Conservation (phyloP, 2,888 invertebrate species). For the Coecobrya sp. region DNA sequence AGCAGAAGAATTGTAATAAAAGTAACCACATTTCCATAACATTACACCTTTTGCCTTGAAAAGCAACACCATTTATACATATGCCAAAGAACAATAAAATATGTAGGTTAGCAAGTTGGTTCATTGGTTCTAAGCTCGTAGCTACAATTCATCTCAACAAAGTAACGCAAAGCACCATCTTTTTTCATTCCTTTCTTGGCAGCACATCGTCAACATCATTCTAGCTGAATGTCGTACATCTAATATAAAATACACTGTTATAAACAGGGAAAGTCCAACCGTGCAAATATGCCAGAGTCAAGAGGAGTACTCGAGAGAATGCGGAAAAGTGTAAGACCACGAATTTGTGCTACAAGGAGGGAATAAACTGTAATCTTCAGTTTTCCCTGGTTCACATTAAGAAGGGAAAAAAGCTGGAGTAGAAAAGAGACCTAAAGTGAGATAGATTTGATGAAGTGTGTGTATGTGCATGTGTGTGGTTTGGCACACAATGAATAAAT, state of each 20-base stretch:
- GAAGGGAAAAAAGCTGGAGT: neutral
- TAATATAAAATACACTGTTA: neutral
- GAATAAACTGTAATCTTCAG: slow-evolving; percentile 54
- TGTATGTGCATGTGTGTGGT: slow-evolving; percentile 47
- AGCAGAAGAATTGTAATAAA: slow-evolving; percentile 43
- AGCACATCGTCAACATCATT: slow-evolving; percentile 49
- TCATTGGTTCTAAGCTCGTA: neutral
- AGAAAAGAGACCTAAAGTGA: slow-evolving; percentile 33
- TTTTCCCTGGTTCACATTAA: slow-evolving; percentile 7
- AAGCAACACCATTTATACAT: neutral
- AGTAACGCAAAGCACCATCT: neutral
- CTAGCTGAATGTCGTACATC: slow-evolving; percentile 14
- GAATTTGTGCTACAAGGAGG: neutral
- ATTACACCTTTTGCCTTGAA: slow-evolving; percentile 55
- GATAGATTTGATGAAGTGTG: slow-evolving; percentile 62
- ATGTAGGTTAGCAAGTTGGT: neutral
- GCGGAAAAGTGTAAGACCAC: neutral
- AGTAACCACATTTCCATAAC: slow-evolving; percentile 61
- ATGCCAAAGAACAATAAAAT: slow-evolving; percentile 56
- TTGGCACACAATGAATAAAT: slow-evolving; percentile 66
- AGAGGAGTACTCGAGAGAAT: neutral
- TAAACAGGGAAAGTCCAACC: neutral
- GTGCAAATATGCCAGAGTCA: neutral
- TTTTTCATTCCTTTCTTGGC: slow-evolving; percentile 34
- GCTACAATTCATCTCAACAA: neutral